Conservation (phyloP, 2,797 vertebrate species). For the Picus viridis region DNA sequence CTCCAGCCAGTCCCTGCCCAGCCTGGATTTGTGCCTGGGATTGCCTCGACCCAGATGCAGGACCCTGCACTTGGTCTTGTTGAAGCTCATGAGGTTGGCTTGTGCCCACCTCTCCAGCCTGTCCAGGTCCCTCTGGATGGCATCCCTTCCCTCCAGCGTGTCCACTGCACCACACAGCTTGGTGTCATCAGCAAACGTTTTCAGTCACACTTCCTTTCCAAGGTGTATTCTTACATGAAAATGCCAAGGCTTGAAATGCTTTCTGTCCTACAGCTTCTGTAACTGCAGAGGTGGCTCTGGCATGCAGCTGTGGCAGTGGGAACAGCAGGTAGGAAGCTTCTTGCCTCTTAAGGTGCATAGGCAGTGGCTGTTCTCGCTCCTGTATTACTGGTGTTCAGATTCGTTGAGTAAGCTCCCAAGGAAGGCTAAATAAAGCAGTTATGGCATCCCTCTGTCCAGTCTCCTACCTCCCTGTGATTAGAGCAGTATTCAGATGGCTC, state of each 20-base stretch:
- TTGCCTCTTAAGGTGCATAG: fast-evolving
- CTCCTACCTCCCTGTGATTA: fast-evolving
- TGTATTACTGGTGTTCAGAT: fast-evolving
- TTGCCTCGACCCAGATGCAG: too few relatives aligned
- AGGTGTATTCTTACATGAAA: neutral
- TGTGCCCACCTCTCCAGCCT: too few relatives aligned
- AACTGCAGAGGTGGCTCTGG: fast-evolving
- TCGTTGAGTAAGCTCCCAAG: neutral
- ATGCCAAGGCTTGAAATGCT: neutral
- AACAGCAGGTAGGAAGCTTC: neutral
- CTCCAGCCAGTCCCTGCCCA: too few relatives aligned
- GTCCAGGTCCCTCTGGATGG: too few relatives aligned
- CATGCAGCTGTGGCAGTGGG: neutral
- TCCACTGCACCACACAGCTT: too few relatives aligned
- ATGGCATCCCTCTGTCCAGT: fast-evolving
- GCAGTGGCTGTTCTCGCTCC: neutral
- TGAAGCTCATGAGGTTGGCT: too few relatives aligned
- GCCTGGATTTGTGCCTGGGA: too few relatives aligned
- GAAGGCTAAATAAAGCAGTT: neutral
- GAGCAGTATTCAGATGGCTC: neutral
- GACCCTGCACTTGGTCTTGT: too few relatives aligned
- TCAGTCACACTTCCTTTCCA: neutral
- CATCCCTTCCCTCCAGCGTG: too few relatives aligned
- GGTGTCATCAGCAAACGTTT: too few relatives aligned
- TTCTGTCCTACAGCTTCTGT: neutral